A percentile compares a stretch with the other conserved stretches of the same genome.
phyloP scores from a whole-genome alignment of 2,888 invertebrate genomes.

The Eupelmus urozonus region DNA sequence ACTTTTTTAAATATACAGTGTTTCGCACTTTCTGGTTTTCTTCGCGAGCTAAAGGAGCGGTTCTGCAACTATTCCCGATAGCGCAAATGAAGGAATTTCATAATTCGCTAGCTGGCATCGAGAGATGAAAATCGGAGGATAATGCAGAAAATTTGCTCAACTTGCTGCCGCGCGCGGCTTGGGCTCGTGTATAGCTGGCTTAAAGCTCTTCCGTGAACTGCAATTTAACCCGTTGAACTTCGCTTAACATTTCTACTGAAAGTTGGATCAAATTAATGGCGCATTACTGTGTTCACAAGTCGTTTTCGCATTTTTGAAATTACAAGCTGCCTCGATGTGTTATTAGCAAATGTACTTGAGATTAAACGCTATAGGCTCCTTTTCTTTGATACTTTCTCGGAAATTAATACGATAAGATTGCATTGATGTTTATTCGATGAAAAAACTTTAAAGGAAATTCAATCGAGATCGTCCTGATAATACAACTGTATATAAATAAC shows the following conservation, averaged over 20 bases:
- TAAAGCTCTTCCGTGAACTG: not conserved
- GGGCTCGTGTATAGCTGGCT: not conserved
- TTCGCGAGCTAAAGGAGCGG: not conserved
- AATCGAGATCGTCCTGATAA: no score
- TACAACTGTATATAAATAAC: not conserved
- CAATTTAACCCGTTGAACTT: slow-evolving; percentile 32
- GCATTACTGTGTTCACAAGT: not conserved
- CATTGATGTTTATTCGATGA: not conserved
- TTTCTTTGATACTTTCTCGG: not conserved
- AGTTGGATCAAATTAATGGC: not conserved
- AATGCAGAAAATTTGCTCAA: slow-evolving; percentile 6
- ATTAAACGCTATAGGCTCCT: not conserved
- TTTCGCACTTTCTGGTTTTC: slow-evolving; percentile 11
- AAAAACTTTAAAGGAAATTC: no score
- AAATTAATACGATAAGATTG: not conserved
- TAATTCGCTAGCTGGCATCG: not conserved
- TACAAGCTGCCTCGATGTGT: not conserved
- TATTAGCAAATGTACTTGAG: not conserved
- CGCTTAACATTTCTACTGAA: not conserved
- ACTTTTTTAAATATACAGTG: slow-evolving; percentile 24
- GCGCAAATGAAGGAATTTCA: slow-evolving; percentile 11
- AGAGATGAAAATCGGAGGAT: slow-evolving; percentile 14
- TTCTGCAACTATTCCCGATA: slow-evolving; percentile 21
- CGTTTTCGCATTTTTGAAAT: not conserved
- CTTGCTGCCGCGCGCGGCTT: not conserved